Evolutionary conservation across 2,888 invertebrate species (phyloP).

Genomic region (Acanthosoma haemorrhoidale): DNA sequence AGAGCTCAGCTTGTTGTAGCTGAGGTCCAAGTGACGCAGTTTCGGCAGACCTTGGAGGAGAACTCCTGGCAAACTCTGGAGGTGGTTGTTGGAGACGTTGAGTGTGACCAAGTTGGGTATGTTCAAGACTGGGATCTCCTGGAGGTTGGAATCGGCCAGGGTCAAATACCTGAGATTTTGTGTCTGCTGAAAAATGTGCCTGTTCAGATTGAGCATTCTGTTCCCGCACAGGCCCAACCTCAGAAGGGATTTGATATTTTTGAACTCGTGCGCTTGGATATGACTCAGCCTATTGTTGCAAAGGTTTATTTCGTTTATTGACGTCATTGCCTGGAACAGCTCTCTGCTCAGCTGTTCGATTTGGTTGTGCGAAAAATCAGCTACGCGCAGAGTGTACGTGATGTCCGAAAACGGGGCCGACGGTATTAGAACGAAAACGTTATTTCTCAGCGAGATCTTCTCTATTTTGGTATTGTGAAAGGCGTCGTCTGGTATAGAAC

Average conservation of each 20-base stretch:
- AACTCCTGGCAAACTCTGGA: conserved; percentile 63
- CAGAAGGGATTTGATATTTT: conserved; percentile 69
- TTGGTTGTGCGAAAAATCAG: conserved; percentile 71
- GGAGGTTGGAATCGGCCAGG: conserved; percentile 70
- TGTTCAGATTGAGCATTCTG: conserved; percentile 74
- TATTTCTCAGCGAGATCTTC: conserved; percentile 70
- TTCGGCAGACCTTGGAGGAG: conserved; percentile 55
- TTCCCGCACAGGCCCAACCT: conserved; percentile 76
- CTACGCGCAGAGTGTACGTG: conserved; percentile 68
- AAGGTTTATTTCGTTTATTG: conserved; percentile 69
- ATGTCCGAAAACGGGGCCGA: conserved; percentile 70
- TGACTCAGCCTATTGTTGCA: conserved; percentile 76
- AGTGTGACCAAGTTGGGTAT: conserved; percentile 71
- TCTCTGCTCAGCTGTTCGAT: conserved; percentile 83
- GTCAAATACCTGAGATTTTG: conserved; percentile 73
- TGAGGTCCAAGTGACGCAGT: conserved; percentile 68
- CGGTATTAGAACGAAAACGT: conserved; percentile 71
- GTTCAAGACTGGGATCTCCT: conserved; percentile 66
- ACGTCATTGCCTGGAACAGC: conserved; percentile 76
- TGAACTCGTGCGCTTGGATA: conserved; percentile 82
- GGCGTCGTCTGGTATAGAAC: conserved; percentile 68
- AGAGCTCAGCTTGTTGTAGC: conserved; percentile 68
- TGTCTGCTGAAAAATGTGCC: conserved; percentile 80
- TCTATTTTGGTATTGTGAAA: conserved; percentile 75
- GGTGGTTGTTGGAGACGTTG: conserved; percentile 72